phyloP scores from a whole-genome alignment of 2,888 invertebrate genomes.

The Xestia xanthographa region DNA sequence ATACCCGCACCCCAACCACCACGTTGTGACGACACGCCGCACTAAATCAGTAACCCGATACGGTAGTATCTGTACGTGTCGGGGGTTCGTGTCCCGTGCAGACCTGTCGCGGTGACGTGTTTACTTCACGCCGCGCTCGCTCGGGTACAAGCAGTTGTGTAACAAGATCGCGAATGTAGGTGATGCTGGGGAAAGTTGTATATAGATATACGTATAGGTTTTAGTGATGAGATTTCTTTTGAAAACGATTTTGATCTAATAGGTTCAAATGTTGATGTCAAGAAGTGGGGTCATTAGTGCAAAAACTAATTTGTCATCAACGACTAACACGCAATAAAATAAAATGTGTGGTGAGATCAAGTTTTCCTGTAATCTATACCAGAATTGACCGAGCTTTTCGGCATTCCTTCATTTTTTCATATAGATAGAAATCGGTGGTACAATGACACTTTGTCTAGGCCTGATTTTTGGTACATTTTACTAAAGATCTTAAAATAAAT shows the following conservation, averaged over 20 bases:
- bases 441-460: too few relatives aligned
- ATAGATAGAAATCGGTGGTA: too few relatives aligned
- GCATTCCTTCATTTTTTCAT: too few relatives aligned
- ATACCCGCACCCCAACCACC: slow-evolving; percentile 57
- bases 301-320: not conserved
- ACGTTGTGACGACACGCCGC: slow-evolving; percentile 79
- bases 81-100: slow-evolving; percentile 78
- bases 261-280: not conserved
- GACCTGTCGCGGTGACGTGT: slow-evolving; percentile 76
- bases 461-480: too few relatives aligned
- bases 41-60: slow-evolving; percentile 86
- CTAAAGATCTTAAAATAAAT: too few relatives aligned
- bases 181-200: slow-evolving; percentile 69
- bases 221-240: not conserved
- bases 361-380: too few relatives aligned
- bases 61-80: slow-evolving; percentile 83
- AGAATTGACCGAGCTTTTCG: too few relatives aligned
- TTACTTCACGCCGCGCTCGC: slow-evolving; percentile 76
- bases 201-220: slow-evolving; percentile 7
- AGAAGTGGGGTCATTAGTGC: not conserved
- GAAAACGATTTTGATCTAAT: not conserved
- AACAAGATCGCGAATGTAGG: slow-evolving; percentile 73
- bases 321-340: not conserved
- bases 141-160: slow-evolving; percentile 71
- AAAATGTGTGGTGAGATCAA: not conserved